Evolutionary conservation across 2,797 vertebrate species (phyloP), one percentile per base, ranked within the genome.

Genomic region (Sebastes trivittatus): DNA sequence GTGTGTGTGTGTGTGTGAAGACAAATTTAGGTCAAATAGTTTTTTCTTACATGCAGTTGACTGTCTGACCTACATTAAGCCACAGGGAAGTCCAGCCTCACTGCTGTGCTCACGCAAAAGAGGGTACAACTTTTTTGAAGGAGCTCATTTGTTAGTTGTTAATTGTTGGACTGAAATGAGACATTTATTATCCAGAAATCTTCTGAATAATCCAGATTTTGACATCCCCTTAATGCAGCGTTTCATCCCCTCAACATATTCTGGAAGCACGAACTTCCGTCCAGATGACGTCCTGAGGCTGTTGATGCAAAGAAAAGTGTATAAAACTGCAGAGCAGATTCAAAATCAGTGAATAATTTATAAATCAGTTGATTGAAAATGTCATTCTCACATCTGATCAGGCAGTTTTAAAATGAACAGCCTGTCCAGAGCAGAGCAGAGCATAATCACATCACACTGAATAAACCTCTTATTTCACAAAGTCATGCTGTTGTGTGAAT

Each of bases 401-500:
- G 79, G 42, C 11, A 2, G 62, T 70, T 74, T 42, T 70, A 10
- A 74, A 65, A 67, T 72, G 75, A 79, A 83, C 81, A 87, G 71
- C 64, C 55, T 75, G 78, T 78, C 64, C 82, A 75, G 72, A 83
- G 55, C 72, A 72, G 72, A 81, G 59, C 72, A 49, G 64, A 71
- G 46, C 63, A 7, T 76, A 55, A 84, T 87, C 61, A 71, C 74
- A 82, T 87, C 73, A 64, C 52, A 5, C 72, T 75, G 75, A 82
- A 87, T 80, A 83, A 85, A 86, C 67, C 70, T 79, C 75, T 79
- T 30, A 75, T 89, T 80, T 86, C 75, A 69, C 70, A 42, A 80
- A 62, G 72, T 76, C 85, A 72, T 54, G 68, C 77, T 83, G 84
- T 64, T 82, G 82, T 85, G 82, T 87, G 87, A 92, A 36, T 81